Conservation (phyloP, 2,797 vertebrate genomes). For the Sphenodon punctatus region DNA sequence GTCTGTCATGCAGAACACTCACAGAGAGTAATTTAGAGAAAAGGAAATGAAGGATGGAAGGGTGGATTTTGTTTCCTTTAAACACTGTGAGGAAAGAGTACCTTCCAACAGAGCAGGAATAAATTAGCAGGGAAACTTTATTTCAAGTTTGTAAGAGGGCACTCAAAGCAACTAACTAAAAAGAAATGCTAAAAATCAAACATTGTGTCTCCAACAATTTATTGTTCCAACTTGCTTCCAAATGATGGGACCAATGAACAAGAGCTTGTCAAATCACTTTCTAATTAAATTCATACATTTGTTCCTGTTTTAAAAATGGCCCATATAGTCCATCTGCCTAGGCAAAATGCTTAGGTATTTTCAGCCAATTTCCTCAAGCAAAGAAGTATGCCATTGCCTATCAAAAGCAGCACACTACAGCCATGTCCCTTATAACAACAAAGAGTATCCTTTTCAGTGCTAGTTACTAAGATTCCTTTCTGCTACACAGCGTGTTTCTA, state of each 20-base stretch:
- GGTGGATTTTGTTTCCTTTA: too few species aligned
- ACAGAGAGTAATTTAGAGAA: too few species aligned
- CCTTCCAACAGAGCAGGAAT: not conserved
- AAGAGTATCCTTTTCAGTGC: not conserved
- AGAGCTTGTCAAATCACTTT: conserved; percentile 69
- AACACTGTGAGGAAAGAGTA: too few species aligned
- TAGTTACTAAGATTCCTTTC: not conserved
- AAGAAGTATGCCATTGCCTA: conserved; percentile 10
- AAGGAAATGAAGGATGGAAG: too few species aligned
- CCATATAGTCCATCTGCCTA: conserved; percentile 74
- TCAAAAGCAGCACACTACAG: not conserved
- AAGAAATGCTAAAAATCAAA: not conserved
- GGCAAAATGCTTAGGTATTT: conserved; percentile 67
- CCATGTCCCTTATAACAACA: not conserved
- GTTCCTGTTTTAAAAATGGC: conserved; percentile 75
- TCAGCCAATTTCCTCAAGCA: conserved; percentile 63
- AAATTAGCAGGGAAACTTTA: not conserved
- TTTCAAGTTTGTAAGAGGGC: not conserved
- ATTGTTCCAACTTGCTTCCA: conserved; percentile 40
- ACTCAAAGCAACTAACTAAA: not conserved
- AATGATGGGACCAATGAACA: conserved; percentile 63
- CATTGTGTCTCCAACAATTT: not conserved
- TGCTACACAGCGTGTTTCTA: not conserved
- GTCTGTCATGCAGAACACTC: too few species aligned
- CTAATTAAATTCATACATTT: conserved; percentile 77